Evolutionary conservation across 2,113 vertebrate species (phyloP), one percentile per base, ranked within the genome.

Genomic region (Paramormyrops kingsleyae): DNA sequence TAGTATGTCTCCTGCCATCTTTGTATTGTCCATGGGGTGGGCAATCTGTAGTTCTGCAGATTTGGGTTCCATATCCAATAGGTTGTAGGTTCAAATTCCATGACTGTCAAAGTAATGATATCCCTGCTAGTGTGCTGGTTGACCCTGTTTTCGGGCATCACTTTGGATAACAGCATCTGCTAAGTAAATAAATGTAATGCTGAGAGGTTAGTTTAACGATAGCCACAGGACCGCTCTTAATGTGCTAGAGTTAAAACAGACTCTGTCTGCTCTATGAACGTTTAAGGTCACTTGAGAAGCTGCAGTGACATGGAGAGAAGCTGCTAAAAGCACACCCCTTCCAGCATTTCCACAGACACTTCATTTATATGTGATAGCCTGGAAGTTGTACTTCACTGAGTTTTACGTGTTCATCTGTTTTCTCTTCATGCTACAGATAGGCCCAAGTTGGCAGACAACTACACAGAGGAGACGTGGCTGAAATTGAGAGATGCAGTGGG

Each of bases 391-490:
- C 35, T 42, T 84, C 19, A 5, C 44, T 47, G 83, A 27, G 44
- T 49, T 85, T 70, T 46, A n/a, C 9, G 8, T n/a, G 83, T 85
- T 12, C 1, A 9, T 85, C 83, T 85, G 27, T 87, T 27, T 42
- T 42, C 87, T 66, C 13, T 35, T 44, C 4, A 7, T 52, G 49
- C 13, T 88, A 50, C 96, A 99, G 99, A 99, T 96, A 99, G 99
- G 90, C 98, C 98, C 49, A 99, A 99, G 94, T 97, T 99, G 95
- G 98, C 98, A 44, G 99, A 99, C 94, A 99, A 99, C 94, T 99
- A 99, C 94, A 99, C 97, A 39, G 97, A 98, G 94, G 98, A 99
- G 94, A 99, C 99, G 62, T 99, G 99, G 99, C 98, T 99, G 94
- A 99, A 99, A 93, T 95, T 99, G 90, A 99, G 99, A 95, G 99